Conservation (phyloP, 2,797 vertebrate species). For the Manis crassicaudata region DNA sequence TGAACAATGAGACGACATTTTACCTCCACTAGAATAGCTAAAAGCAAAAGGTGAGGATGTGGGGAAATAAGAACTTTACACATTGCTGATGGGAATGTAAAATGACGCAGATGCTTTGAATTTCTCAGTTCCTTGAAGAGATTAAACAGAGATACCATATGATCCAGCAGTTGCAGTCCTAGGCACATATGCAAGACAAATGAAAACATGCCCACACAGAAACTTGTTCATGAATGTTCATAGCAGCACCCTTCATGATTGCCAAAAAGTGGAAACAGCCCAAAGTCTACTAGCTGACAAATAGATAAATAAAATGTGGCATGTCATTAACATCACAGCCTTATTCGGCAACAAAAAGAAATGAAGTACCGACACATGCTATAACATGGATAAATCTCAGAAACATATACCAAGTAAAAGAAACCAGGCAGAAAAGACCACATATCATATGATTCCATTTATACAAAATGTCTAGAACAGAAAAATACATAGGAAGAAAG, state of each 20-base stretch:
- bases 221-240: background rate
- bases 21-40: background rate
- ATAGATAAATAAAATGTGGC: background rate
- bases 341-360: background rate
- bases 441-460: background rate
- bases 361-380: background rate
- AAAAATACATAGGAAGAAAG: background rate
- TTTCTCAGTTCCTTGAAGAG: background rate
- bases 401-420: background rate
- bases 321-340: background rate
- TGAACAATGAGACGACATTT: background rate
- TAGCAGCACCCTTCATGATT: background rate
- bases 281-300: background rate
- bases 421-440: background rate
- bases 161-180: background rate
- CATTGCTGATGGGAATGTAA: background rate
- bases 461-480: background rate
- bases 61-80: background rate
- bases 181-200: background rate
- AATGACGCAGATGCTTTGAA: accelerated
- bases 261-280: background rate
- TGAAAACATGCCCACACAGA: background rate
- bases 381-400: background rate
- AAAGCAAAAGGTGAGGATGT: background rate
- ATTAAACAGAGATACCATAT: background rate